Evolutionary conservation across 2,113 vertebrate genomes (phyloP), one percentile per base, ranked within the genome.

Genomic region (Notarius quadriscutis): DNA sequence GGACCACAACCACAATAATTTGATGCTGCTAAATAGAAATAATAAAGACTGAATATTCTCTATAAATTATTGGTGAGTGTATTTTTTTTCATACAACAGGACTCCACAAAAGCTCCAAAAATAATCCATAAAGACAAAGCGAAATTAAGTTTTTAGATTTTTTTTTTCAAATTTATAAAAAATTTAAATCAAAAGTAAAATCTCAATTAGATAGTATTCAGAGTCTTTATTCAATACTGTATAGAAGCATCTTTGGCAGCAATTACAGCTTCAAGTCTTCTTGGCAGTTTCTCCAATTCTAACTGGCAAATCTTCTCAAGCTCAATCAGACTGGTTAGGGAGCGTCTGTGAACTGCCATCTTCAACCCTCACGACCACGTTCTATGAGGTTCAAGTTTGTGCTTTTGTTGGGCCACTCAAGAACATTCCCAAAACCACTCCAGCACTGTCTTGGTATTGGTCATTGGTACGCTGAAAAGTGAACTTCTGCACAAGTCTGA

Each of bases 1-100:
- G 71, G 81, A 74, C 87, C 88, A 89, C 87, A 85, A 53, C 83
- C 63, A 2, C 7, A 14, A 81, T 41, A 62, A 78, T 27, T 34
- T 25, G 30, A 90, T 63, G 57, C 55, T 69, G 69, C 30, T 8
- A 67, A 82, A 2, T 12, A 67, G 78, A 63, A 58, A 74, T 62
- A 78, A 22, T 83, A 34, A 86, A 72, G 7, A n/a, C n/a, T 77
- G 10, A 53, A 78, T 53, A 57, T 51, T 5, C 10, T 20, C 3
- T 75, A 11, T 27, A 51, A 51, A 53, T 14, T 2, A 5, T 15
- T 79, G 14, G 53, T 51, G 41, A 0, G 10, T 41, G 4, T 4
- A 4, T 22, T 75, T 75, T 50, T 50, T 71, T 27, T 15, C 69
- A 77, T 51, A 6, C 9, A 51, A 11, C 74, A 51, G 10, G 48